A percentile compares a stretch with the other conserved stretches of the same genome.
phyloP scores from a whole-genome alignment of 1,140 invertebrate species.

The Nymphalis io region DNA sequence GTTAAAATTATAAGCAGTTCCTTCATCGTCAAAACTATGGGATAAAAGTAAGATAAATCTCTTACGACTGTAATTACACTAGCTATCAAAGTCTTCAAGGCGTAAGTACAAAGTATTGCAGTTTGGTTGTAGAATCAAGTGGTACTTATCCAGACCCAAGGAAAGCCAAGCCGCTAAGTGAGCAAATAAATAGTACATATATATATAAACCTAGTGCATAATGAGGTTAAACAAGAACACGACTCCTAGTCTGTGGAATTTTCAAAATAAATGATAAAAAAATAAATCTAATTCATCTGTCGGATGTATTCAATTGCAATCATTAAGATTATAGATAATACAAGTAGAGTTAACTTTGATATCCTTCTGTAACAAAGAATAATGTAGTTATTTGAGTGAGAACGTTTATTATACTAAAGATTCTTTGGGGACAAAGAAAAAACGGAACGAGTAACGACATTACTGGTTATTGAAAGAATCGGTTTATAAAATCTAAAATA shows the following conservation, averaged over 20 bases:
- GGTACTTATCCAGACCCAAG: too few species aligned
- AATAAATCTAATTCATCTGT: constrained; percentile 37
- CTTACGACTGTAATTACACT: constrained; percentile 24
- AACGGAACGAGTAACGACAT: too few species aligned
- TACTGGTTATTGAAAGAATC: too few species aligned
- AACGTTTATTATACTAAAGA: not conserved
- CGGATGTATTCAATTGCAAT: constrained; percentile 44
- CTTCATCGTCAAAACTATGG: not conserved
- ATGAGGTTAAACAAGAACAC: too few species aligned
- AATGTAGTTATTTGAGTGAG: not conserved
- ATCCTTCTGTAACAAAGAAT: constrained; percentile 32
- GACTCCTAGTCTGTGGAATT: not conserved
- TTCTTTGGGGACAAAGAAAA: not conserved
- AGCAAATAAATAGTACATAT: too few species aligned
- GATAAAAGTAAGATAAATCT: constrained; percentile 24
- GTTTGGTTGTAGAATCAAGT: too few species aligned
- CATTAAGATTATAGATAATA: constrained; percentile 47
- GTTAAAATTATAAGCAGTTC: too few species aligned
- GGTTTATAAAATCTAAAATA: too few species aligned
- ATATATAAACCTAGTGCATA: too few species aligned
- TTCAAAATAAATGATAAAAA: not conserved
- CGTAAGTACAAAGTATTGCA: too few species aligned
- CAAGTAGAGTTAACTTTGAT: constrained; percentile 38
- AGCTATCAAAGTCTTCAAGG: not conserved
- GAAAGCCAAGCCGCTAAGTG: too few species aligned